Percentiles rank a stretch among this genome's conserved stretches.
Evolutionary conservation across 2,797 vertebrate genomes (phyloP).

Genomic region (Meda fulgida): DNA sequence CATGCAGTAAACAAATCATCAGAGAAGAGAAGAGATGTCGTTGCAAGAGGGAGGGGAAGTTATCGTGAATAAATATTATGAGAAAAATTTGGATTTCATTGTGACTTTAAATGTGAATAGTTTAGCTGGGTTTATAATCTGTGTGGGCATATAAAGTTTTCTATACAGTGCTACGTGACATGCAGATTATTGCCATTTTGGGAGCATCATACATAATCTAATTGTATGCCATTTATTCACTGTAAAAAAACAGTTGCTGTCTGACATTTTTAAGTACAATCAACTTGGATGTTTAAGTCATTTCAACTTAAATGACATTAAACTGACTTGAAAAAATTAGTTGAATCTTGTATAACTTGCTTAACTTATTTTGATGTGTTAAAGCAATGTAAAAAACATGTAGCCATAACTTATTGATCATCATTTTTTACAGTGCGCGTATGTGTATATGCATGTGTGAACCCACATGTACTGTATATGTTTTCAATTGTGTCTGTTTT

Average conservation of each 20-base stretch:
- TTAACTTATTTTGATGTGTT: too few species aligned
- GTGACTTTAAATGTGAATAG: not conserved
- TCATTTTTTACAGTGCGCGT: not conserved
- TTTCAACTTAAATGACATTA: too few species aligned
- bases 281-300: too few species aligned
- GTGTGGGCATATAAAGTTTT: not conserved
- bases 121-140: not conserved
- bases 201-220: not conserved
- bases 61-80: not conserved
- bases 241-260: too few species aligned
- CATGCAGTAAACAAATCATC: not conserved
- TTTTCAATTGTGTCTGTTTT: slow-evolving; percentile 34
- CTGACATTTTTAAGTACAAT: too few species aligned
- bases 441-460: not conserved
- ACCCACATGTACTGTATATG: not conserved
- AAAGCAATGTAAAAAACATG: too few species aligned
- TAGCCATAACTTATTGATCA: too few species aligned
- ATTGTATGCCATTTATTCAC: not conserved
- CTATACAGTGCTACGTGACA: not conserved
- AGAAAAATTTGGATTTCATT: too few species aligned
- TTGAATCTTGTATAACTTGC: too few species aligned
- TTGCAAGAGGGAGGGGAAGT: not conserved
- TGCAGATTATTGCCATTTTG: not conserved
- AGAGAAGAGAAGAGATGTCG: not conserved
- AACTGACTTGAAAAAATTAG: too few species aligned